Conservation (phyloP, 1,140 invertebrate species). For the Frieseomelitta varia region DNA sequence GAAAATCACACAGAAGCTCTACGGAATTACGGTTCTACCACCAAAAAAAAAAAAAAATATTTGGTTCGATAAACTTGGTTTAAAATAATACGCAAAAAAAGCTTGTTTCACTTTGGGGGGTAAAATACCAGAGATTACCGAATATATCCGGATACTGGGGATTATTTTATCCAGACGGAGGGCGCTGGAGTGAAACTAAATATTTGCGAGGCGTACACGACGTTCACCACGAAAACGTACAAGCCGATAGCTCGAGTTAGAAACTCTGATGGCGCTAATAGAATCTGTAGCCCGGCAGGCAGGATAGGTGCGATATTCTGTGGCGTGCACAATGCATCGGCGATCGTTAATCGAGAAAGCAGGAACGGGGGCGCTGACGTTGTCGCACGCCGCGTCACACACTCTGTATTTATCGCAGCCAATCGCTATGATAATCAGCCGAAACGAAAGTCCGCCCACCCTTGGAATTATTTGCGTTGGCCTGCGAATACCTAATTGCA, state of each 20-base stretch:
- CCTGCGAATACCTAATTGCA: conserved; percentile 31
- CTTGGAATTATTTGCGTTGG: conserved; percentile 33
- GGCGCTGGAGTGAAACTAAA: neutral
- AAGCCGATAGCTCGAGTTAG: neutral
- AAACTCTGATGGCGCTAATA: conserved; percentile 42
- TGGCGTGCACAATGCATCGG: conserved; percentile 32
- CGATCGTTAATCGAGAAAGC: conserved; percentile 59
- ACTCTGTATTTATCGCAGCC: conserved; percentile 50
- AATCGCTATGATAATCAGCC: conserved; percentile 31
- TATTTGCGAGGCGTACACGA: neutral
- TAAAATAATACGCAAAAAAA: too few relatives aligned
- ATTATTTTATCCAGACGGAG: neutral
- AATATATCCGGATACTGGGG: neutral
- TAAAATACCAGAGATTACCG: too few relatives aligned
- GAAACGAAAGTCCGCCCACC: conserved; percentile 8
- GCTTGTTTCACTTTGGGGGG: too few relatives aligned
- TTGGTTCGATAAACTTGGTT: too few relatives aligned
- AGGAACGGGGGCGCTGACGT: conserved; percentile 24
- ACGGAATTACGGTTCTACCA: too few relatives aligned
- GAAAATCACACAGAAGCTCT: too few relatives aligned
- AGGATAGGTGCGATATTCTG: conserved; percentile 50
- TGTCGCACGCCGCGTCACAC: conserved; percentile 4
- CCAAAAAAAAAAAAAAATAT: too few relatives aligned
- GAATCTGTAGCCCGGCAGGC: conserved; percentile 40
- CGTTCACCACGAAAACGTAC: neutral